Evolutionary conservation across 2,888 invertebrate genomes (phyloP).

Genomic region (Clitarchus hookeri): DNA sequence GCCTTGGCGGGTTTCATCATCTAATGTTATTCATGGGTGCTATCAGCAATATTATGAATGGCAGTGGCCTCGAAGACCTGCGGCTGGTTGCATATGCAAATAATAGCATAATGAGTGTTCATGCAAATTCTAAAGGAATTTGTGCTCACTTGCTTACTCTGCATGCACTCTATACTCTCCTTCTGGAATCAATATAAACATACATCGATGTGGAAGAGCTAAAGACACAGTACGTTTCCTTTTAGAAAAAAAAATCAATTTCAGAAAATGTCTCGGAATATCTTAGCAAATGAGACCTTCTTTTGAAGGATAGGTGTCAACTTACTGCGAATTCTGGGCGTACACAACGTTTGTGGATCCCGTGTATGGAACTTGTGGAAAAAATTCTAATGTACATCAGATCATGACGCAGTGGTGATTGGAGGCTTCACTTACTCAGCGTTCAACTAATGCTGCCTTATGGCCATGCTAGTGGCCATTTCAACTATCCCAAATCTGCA

Average conservation of each 20-base stretch:
- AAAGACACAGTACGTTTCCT: not conserved
- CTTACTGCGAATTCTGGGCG: no score
- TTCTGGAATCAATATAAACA: not conserved
- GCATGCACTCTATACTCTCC: not conserved
- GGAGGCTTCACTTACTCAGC: no score
- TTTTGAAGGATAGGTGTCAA: no score
- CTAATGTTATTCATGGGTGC: conserved; percentile 25
- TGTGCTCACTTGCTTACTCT: conserved; percentile 20
- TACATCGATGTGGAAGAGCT: not conserved
- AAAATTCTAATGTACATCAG: no score
- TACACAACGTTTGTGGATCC: no score
- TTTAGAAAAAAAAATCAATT: not conserved
- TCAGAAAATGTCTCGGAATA: not conserved
- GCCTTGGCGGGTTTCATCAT: conserved; percentile 25
- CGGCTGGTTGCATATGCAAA: conserved; percentile 18
- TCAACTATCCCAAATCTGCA: no score
- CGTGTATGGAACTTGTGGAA: no score
- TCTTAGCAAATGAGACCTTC: no score
- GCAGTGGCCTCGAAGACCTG: conserved; percentile 25
- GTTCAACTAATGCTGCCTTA: no score
- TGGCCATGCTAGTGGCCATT: no score
- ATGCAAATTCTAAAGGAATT: not conserved
- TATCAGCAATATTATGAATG: conserved; percentile 21
- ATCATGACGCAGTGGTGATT: no score
- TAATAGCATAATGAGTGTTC: conserved; percentile 14